A percentile compares a stretch with the other conserved stretches of the same genome.
Evolutionary conservation across 2,797 vertebrate genomes (phyloP).

Genomic region (Xenops minutus): DNA sequence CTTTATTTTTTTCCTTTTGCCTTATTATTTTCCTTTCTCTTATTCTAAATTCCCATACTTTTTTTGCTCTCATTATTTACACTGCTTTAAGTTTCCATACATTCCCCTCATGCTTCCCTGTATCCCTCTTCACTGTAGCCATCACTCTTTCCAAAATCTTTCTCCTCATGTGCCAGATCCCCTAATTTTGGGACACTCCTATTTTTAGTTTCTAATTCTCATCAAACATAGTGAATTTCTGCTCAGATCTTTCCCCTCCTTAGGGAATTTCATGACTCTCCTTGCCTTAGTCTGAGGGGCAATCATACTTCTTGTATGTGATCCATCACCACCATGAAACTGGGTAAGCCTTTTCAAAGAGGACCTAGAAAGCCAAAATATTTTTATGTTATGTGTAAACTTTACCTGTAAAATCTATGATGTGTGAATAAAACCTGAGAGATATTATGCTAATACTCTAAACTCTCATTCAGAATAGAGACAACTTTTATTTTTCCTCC

Average conservation of each 20-base stretch:
- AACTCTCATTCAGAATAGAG: neutral
- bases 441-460: neutral
- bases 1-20: neutral
- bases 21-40: neutral
- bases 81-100: neutral
- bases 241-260: neutral
- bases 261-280: neutral
- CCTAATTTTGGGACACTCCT: neutral
- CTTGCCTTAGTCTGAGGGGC: neutral
- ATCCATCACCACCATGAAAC: neutral
- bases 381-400: neutral
- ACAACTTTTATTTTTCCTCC: neutral
- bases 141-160: neutral
- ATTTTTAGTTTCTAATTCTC: neutral
- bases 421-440: neutral
- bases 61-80: neutral
- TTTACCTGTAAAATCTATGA: neutral
- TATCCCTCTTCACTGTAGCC: neutral
- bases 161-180: neutral
- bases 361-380: neutral
- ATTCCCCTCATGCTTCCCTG: neutral
- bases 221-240: neutral
- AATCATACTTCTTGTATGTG: neutral
- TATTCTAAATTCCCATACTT: neutral
- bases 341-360: neutral